Evolutionary conservation across 2,888 invertebrate genomes (phyloP), one percentile per base, ranked within the genome.

Genomic region (Graphium colonna): DNA sequence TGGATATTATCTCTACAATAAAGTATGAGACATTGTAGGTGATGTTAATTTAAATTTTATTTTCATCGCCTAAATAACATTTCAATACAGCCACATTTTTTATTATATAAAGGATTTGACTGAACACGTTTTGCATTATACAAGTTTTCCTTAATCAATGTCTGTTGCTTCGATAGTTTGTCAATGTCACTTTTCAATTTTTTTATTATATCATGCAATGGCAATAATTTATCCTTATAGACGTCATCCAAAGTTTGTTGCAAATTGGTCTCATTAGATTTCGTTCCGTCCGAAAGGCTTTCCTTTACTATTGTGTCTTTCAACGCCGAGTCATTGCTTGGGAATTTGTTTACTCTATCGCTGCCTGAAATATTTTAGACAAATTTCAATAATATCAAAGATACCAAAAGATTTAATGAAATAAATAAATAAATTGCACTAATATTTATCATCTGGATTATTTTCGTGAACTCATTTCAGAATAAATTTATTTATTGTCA

Each of bases 211-310:
- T 63, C 61, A 60, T 78, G 73, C 26, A 88, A 60, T 1, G 87
- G 82, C 33, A 86, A 18, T 36, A 88, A 62, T 57, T 82, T 77
- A 40, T 75, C 59, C 59, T 80, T 74, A 52, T 80, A 81, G 40
- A 81, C 62, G 2, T 60, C 44, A 28, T 60, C 36, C 3, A 76
- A 62, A 39, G 52, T 59, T n/a, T 53, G 39, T 41, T 63, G 55
- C 3, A 60, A 41, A 53, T 58, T 48, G 43, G 26, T 49, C n/a
- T 38, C 40, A 4, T 51, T 26, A 13, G 36, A 21, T 42, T 42
- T 42, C 42, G 36, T 50, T 50, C 28, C 3, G n/a, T n/a, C n/a
- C n/a, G n/a, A n/a, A n/a, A n/a, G n/a, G n/a, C n/a, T n/a, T n/a
- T n/a, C n/a, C n/a, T n/a, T n/a, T n/a, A n/a, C n/a, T n/a, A n/a